These are phyloP conservation scores for Aythya baeri DNA, from an alignment of 2,113 vertebrate genomes.

Conservation along the genomic window DNA sequence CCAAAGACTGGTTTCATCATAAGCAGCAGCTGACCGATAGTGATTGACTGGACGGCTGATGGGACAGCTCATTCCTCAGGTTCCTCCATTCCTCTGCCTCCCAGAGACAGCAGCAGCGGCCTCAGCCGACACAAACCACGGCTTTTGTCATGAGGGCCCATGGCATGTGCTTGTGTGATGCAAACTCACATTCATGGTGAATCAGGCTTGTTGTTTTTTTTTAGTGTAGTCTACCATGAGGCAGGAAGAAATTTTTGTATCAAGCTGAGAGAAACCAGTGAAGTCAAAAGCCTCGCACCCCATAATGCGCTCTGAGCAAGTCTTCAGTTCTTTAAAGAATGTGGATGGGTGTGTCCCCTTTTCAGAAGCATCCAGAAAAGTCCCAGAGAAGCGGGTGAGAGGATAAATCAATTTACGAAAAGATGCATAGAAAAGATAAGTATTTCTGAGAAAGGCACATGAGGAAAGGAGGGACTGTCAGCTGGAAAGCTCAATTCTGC, in stretches of 20 bases:
- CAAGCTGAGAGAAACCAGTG: neutral
- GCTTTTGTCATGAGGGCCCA: neutral
- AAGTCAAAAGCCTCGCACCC: neutral
- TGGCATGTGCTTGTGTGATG: neutral
- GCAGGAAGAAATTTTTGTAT: neutral
- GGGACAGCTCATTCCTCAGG: neutral
- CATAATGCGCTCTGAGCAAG: neutral
- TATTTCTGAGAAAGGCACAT: neutral
- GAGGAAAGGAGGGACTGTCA: neutral
- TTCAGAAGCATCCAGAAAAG: neutral
- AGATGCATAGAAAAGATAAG: neutral
- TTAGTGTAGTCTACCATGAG: neutral
- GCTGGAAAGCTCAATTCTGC: neutral
- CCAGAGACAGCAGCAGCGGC: neutral
- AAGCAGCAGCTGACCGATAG: conserved; percentile 43
- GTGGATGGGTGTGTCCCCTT: rapidly evolving
- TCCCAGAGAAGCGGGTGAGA: neutral
- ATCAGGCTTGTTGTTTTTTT: neutral
- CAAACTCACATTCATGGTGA: neutral
- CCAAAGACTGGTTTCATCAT: neutral
- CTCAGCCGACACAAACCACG: neutral
- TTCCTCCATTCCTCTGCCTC: neutral
- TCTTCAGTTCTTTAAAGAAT: neutral
- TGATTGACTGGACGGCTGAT: neutral
- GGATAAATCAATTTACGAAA: neutral